Conservation (phyloP, 2,797 vertebrate genomes). For the Falco berigora region DNA sequence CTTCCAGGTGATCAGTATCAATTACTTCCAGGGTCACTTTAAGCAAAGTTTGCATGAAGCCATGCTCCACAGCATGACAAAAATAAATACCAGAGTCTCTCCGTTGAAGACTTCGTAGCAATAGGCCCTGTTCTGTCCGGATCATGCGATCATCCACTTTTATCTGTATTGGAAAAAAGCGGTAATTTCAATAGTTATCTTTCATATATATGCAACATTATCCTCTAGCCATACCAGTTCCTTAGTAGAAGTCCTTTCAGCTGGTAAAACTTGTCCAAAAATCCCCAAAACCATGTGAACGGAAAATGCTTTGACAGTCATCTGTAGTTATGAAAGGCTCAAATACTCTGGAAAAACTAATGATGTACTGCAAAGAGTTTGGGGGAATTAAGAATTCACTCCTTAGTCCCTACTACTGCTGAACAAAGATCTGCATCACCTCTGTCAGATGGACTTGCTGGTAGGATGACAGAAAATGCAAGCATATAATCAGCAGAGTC, state of each 20-base stretch:
- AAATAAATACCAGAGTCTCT: slow-evolving; percentile 89
- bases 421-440: not conserved
- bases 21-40: slow-evolving; percentile 93
- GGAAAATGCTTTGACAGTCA: not conserved
- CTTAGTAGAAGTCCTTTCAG: not conserved
- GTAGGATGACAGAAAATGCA: not conserved
- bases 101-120: slow-evolving; percentile 85
- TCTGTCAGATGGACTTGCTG: not conserved
- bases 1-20: slow-evolving; percentile 88
- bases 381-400: not conserved
- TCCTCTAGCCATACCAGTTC: not conserved
- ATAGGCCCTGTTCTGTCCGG: slow-evolving; percentile 88
- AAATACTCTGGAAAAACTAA: not conserved
- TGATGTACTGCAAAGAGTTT: not conserved
- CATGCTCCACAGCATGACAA: slow-evolving; percentile 94
- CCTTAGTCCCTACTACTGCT: not conserved
- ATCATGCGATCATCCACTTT: slow-evolving; percentile 85
- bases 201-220: not conserved
- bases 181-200: not conserved
- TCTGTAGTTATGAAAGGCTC: not conserved
- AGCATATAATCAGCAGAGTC: not conserved
- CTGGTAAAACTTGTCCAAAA: not conserved
- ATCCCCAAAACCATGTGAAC: not conserved
- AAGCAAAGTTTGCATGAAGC: slow-evolving; percentile 93
- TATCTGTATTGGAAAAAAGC: slow-evolving; percentile 73